A percentile compares a stretch with the other conserved stretches of the same genome.
Conservation (phyloP, 2,888 invertebrate genomes). For the Anorthoa munda region DNA sequence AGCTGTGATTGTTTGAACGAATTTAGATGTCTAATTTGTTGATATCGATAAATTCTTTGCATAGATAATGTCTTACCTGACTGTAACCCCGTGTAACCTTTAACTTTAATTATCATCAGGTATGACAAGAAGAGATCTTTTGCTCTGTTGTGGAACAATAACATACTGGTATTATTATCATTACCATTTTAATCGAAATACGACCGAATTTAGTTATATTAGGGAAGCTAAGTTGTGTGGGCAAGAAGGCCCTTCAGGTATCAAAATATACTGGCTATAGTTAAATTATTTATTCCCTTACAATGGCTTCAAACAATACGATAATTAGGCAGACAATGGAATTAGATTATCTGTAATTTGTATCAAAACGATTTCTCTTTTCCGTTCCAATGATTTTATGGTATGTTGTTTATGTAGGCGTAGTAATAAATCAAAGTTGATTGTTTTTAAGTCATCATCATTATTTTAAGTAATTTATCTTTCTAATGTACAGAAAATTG, state of each 20-base stretch:
- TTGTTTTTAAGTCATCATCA: neutral
- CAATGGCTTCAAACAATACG: slow-evolving; percentile 58
- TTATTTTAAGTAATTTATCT: neutral
- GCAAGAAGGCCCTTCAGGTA: neutral
- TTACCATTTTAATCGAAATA: too few species aligned
- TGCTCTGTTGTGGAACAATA: too few species aligned
- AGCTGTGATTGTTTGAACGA: too few species aligned
- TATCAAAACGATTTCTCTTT: slow-evolving; percentile 52
- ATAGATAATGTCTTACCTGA: too few species aligned
- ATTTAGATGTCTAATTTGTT: too few species aligned
- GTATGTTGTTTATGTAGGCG: slow-evolving; percentile 29
- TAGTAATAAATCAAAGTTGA: slow-evolving; percentile 25
- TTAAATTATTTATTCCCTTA: slow-evolving; percentile 45
- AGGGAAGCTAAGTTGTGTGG: neutral
- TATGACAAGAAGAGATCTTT: too few species aligned
- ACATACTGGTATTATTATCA: too few species aligned
- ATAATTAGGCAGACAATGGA: slow-evolving; percentile 61
- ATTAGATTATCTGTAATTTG: slow-evolving; percentile 55
- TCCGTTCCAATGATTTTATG: slow-evolving; percentile 54
- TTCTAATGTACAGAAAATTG: neutral
- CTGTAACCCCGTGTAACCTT: too few species aligned
- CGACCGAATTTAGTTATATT: too few species aligned
- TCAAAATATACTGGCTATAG: slow-evolving; percentile 10
- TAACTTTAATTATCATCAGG: too few species aligned
- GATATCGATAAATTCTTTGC: too few species aligned